Evolutionary conservation across 92 coral and sea anemone genomes (phyloP), one percentile per base, ranked within the genome.

Genomic region (Parazoanthus swiftii): DNA sequence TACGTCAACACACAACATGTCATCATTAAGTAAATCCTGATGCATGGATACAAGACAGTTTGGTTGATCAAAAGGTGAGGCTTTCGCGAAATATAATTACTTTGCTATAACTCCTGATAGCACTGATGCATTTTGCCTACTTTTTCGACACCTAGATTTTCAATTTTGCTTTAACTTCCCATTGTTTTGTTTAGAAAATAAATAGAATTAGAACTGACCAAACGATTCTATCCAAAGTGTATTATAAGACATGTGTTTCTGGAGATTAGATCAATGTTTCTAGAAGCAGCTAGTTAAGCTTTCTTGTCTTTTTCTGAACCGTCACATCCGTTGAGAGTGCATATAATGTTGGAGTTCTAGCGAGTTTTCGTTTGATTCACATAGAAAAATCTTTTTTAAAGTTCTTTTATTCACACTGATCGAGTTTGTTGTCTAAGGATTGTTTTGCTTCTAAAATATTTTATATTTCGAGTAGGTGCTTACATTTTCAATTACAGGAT

Each of bases 21-120:
- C 8, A 21, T 63, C 70, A 63, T 21, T 23, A 63, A 21, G 70
- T 63, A 21, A 63, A 63, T 63, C 70, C 70, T 63, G 8, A 63
- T 23, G 70, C 70, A 23, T 63, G 70, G 3, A 63, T 63, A 14
- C 70, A 63, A 3, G 70, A 21, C 25, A 63, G 26, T 21, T 20
- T 63, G 70, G 70, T 63, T 63, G 70, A 63, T 63, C 70, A 26
- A 63, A 63, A 63, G 70, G 70, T 63, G 70, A 63, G 70, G 26
- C 3, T 23, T 21, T 20, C 26, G 4, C 70, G 6, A 63, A 18
- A 21, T 63, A 63, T 63, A 63, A 21, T 63, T 63, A 63, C 25
- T 21, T 11, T 63, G 70, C 70, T 63, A 63, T 23, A 63, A 63
- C 70, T 63, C 25, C 6, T 9, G 70, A 63, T 63, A 63, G 26